Evolutionary conservation across 2,797 vertebrate genomes (phyloP).

Genomic region (Silurus aristotelis): DNA sequence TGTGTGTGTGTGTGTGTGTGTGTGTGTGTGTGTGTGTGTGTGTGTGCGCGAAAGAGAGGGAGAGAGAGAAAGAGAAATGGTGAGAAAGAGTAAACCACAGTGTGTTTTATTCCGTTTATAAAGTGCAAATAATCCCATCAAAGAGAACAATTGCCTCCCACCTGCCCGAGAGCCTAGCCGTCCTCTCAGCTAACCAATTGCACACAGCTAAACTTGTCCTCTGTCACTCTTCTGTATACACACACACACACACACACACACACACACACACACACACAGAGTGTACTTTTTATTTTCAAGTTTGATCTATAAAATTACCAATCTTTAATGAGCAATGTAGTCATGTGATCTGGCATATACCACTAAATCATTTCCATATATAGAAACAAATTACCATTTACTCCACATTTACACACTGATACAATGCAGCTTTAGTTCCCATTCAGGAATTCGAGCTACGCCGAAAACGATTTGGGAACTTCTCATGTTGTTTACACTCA

Average conservation of each 20-base stretch:
- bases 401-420: neutral
- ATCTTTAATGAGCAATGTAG: neutral
- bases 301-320: neutral
- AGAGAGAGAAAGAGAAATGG: slow-evolving; percentile 50
- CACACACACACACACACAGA: neutral
- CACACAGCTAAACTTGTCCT: slow-evolving; percentile 66
- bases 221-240: slow-evolving; percentile 7
- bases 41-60: slow-evolving; percentile 58
- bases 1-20: slow-evolving; percentile 38
- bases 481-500: too few species aligned
- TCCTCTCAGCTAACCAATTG: slow-evolving; percentile 71
- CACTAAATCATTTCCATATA: neutral
- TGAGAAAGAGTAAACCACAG: slow-evolving; percentile 71
- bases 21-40: neutral
- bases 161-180: slow-evolving; percentile 65
- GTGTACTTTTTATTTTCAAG: neutral
- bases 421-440: neutral
- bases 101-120: slow-evolving; percentile 65
- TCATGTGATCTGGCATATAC: neutral
- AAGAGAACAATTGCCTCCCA: slow-evolving; percentile 78
- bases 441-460: too few species aligned
- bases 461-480: too few species aligned
- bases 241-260: slow-evolving; percentile 24
- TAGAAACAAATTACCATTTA: neutral
- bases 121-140: slow-evolving; percentile 83